Evolutionary conservation across 2,797 vertebrate species (phyloP), one percentile per base, ranked within the genome.

Genomic region (Onychomys leucogaster): DNA sequence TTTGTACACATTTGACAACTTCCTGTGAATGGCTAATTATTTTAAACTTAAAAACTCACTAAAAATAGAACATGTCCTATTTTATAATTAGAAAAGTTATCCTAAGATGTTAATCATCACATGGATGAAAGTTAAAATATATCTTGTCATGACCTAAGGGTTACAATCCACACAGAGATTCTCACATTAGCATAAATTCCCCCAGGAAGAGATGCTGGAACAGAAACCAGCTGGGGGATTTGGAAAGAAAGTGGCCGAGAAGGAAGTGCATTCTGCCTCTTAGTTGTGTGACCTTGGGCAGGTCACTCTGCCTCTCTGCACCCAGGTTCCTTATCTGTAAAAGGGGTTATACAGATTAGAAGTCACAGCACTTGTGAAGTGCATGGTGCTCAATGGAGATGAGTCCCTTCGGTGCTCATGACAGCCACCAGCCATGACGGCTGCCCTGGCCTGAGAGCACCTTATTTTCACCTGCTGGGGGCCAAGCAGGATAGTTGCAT

Each of bases 1-100:
- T 71, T 37, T 52, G 11, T 34, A 41, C 21, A 82, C 57, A 52
- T 78, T 92, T 65, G 93, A 63, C 13, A 92, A 89, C 57, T 89
- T 93, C 78, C 57, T 94, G n/a, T 43, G 46, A 93, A 82, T 95
- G 49, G 94, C 17, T 90, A 94, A 92, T 93, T 89, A 89, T 87
- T 96, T 93, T 89, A 89, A 90, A 95, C 52, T 86, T 85, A 71
- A 75, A 96, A 96, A 83, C 41, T 77, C 93, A 90, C 25, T 67
- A 27, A 21, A 88, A 67, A 21, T 34, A 94, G 77, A 94, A 88
- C 46, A 78, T 84, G 49, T 52, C 73, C 61, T 84, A 78, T 82
- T 41, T 93, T 91, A 61, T 63, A 55, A 93, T 73, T 55, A 52
- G 55, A 88, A 93, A 96, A 65, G n/a, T 83, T 94, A 67, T 81